Evolutionary conservation across 1,140 invertebrate genomes (phyloP), one percentile per base, ranked within the genome.

Genomic region (Bradysia coprophila): DNA sequence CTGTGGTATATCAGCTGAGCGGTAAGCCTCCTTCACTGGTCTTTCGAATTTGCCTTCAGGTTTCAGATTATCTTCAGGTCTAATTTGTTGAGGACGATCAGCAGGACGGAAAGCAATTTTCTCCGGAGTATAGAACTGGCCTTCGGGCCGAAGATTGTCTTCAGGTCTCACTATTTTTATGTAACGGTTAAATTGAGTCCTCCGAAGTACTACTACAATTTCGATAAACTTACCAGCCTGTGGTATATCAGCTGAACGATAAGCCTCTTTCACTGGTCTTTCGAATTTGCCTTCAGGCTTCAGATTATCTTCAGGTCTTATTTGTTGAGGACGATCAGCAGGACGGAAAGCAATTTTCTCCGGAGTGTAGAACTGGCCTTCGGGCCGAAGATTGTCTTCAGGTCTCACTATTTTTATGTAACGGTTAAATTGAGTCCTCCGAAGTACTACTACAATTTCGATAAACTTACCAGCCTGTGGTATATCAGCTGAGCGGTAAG

Each of bases 31-130:
- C 32, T 54, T 55, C 6, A 53, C 54, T 16, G 59, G 56, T 31
- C 57, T 51, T 42, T 73, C 68, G 49, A 81, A 78, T 10, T 75
- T 67, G 13, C 76, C 76, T 52, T 76, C 21, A 49, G 64, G 43
- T 65, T 24, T 66, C 0, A 81, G 52, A 54, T 80, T 79, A 49
- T 80, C 76, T 10, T 51, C 48, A 2, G 64, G 72, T 47, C 65
- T 70, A 4, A 67, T 63, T 21, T 73, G 67, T 44, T 62, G 63
- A 41, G 67, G 62, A 49, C 69, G 50, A 46, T 69, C 68, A 2
- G 57, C 68, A 13, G 61, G 62, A 3, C 43, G 46, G 51, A 55
- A 66, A 46, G 32, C 13, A 52, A 45, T 52, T 41, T 57, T 54
- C 42, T 58, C 52, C 4, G 56, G 59, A 45, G 51, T 59, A 41